Evolutionary conservation across 1,140 invertebrate species (phyloP), one percentile per base, ranked within the genome.

Genomic region (Littorina saxatilis): DNA sequence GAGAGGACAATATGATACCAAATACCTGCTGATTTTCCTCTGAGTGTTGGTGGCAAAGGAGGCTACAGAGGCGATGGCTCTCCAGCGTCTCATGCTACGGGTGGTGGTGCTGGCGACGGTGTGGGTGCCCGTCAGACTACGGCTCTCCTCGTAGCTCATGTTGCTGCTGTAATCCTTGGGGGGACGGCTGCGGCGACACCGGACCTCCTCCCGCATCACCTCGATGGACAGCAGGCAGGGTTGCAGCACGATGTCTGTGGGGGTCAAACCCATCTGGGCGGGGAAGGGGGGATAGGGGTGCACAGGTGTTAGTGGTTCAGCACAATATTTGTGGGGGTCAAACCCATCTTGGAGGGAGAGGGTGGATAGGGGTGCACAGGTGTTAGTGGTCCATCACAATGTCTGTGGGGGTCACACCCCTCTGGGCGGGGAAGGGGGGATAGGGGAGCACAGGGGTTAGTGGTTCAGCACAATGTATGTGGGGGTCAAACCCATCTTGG

Each of bases 401-500:
- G n/a, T n/a, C n/a, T n/a, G n/a, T n/a, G n/a, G n/a, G n/a, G n/a
- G n/a, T n/a, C n/a, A n/a, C n/a, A n/a, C n/a, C n/a, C n/a, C n/a
- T n/a, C n/a, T n/a, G n/a, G n/a, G n/a, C n/a, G n/a, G n/a, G n/a
- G n/a, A n/a, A n/a, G n/a, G n/a, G n/a, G n/a, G n/a, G n/a, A n/a
- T n/a, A n/a, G n/a, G n/a, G n/a, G n/a, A n/a, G n/a, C n/a, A 61
- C 13, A 78, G 40, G 52, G 66, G 35, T 32, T 13, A 15, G 52
- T 43, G 50, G 23, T 78, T 37, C 17, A 27, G 20, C 35, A 63
- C 29, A 37, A 37, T 63, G 47, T 78, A 32, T 15, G 35, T 78
- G 15, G 76, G 76, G n/a, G 20, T 78, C 35, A 58, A 66, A 43
- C 76, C 76, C 39, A 35, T 39, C 76, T 78, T 55, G 13, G 15